Evolutionary conservation across 2,888 invertebrate genomes (phyloP), one percentile per base, ranked within the genome.

Genomic region (Anorthoa munda): DNA sequence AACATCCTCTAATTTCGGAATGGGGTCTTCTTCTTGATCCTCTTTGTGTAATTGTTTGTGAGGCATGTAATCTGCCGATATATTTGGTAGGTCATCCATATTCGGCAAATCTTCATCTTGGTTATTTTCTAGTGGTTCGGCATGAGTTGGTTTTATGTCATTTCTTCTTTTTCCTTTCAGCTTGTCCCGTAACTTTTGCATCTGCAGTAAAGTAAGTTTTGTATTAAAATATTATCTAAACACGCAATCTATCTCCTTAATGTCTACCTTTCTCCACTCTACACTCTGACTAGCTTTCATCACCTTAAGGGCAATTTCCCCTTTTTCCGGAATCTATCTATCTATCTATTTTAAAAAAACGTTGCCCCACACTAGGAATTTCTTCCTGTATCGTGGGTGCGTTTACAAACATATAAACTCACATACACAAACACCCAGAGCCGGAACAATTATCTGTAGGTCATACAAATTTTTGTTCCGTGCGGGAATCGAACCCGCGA

Each of bases 1-100:
- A 11, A 94, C 93, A 59, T 93, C 92, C 39, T 89, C 84, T 58
- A 84, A 72, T 65, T 81, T 80, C 23, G 87, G 75, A 13, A 84
- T 58, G 11, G 76, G 61, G 5, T 46, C 13, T 21, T 86, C 84
- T 63, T 77, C 72, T 50, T 83, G 53, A 18, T 71, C 64, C 46
- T 72, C 75, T 61, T 71, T 58, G 39, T 81, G 72, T 26, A 79
- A 78, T 59, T 82, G 73, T 17, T 74, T 31, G 4, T 31, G 17
- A 60, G 69, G n/a, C 11, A 48, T 55, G 31, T 13, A 50, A 51
- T 66, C 21, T 64, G 82, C 76, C 82, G 79, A 66, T 72, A 79
- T n/a, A 75, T 64, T 21, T 23, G 73, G 64, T 67, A 71, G 18
- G 7, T 66, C 83, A 51, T 88, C 81, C n/a, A 85, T 46, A 46